Percentiles rank a stretch among this genome's conserved stretches.
These are phyloP conservation scores for Drosophila melanogaster DNA, from an alignment of 1,140 invertebrate genomes.

Conservation along the genomic window Release_6_plus_ISO1_MT NC_004354.4:7037001-7037500, in stretches of 20 bases:
- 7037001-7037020: background rate
- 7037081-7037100: constrained; percentile 7
- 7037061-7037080: constrained; percentile 30
- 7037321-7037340: constrained; percentile 62
- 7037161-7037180: constrained; percentile 36
- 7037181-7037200: constrained; percentile 31
- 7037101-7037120: constrained; percentile 31
- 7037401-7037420: background rate
- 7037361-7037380: constrained; percentile 77
- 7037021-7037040: constrained; percentile 36
- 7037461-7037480: constrained; percentile 11
- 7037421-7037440: background rate
- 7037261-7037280: constrained; percentile 1
- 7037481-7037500: too few species aligned
- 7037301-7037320: constrained; percentile 53
- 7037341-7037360: constrained; percentile 65
- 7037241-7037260: too few species aligned
- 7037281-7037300: constrained; percentile 22
- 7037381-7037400: constrained; percentile 34
- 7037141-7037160: constrained; percentile 43
- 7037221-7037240: background rate
- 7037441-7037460: constrained; percentile 22
- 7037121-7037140: constrained; percentile 13
- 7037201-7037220: background rate
- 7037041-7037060: constrained; percentile 37